Evolutionary conservation across 2,797 vertebrate genomes (phyloP).

Genomic region (Selene dorsalis): DNA sequence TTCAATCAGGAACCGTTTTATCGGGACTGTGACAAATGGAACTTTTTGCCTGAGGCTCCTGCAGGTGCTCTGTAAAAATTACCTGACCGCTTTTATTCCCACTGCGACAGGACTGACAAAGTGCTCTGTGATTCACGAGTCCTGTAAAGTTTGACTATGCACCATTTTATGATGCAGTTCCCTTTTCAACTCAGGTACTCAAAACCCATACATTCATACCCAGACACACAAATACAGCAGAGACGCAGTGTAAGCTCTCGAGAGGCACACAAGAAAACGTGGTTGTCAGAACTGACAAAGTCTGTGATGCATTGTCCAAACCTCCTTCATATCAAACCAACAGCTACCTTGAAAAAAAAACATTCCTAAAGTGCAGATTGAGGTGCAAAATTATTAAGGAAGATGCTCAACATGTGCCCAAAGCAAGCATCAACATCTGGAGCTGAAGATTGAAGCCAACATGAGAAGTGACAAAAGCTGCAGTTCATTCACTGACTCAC

Average conservation of each 20-base stretch:
- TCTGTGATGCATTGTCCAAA: too few species aligned
- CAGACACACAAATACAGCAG: background rate
- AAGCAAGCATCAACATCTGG: too few species aligned
- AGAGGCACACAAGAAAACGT: background rate
- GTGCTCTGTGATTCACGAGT: conserved; percentile 17
- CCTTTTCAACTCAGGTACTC: background rate
- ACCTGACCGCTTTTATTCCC: conserved; percentile 23
- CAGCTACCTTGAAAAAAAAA: too few species aligned
- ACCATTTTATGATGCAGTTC: background rate
- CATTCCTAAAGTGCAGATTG: too few species aligned
- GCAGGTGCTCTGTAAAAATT: conserved; percentile 18
- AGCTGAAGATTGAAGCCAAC: too few species aligned
- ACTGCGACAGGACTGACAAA: conserved; percentile 25
- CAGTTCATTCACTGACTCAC: too few species aligned
- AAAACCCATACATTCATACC: background rate
- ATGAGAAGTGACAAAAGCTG: too few species aligned
- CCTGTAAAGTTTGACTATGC: conserved; percentile 10
- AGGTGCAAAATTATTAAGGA: too few species aligned
- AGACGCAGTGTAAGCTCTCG: background rate
- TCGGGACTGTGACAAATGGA: conserved; percentile 54
- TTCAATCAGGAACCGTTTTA: conserved; percentile 65
- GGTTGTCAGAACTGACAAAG: background rate
- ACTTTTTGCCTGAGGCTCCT: conserved; percentile 32
- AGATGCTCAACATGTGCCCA: too few species aligned
- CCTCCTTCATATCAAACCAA: too few species aligned